phyloP scores from a whole-genome alignment of 2,797 vertebrate genomes.

The Spondyliosoma cantharus region DNA sequence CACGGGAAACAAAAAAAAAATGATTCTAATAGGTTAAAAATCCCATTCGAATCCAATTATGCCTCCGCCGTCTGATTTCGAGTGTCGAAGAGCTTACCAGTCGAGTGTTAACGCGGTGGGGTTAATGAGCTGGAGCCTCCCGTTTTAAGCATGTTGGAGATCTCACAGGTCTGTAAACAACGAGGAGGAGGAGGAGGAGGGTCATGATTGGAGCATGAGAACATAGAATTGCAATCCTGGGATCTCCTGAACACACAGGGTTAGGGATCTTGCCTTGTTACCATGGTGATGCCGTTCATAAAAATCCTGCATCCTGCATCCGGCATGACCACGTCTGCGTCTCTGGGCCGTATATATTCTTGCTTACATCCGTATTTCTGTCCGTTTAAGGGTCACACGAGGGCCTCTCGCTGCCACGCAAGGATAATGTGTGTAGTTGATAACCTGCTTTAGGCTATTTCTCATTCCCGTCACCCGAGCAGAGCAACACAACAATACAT shows the following conservation, averaged over 20 bases:
- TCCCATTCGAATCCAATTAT: slow-evolving; percentile 79
- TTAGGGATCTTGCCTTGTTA: slow-evolving; percentile 53
- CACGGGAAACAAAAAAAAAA: slow-evolving; percentile 43
- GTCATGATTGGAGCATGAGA: slow-evolving; percentile 27
- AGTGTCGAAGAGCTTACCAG: slow-evolving; percentile 55
- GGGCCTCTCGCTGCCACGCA: slow-evolving; percentile 24
- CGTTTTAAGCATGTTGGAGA: slow-evolving; percentile 60
- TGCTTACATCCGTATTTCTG: slow-evolving; percentile 6
- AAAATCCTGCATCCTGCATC: slow-evolving; percentile 42
- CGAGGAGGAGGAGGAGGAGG: too few relatives aligned
- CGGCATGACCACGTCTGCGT: slow-evolving; percentile 23
- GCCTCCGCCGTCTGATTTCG: slow-evolving; percentile 61
- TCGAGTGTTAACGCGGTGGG: slow-evolving; percentile 58
- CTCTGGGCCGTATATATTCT: neutral
- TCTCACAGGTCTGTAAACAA: slow-evolving; percentile 63
- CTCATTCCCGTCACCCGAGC: slow-evolving; percentile 48
- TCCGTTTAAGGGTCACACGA: slow-evolving; percentile 22
- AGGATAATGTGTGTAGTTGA: slow-evolving; percentile 32
- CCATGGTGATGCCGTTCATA: slow-evolving; percentile 59
- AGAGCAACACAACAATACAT: slow-evolving; percentile 45
- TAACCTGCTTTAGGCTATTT: slow-evolving; percentile 43
- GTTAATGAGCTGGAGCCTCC: slow-evolving; percentile 67
- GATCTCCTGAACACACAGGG: slow-evolving; percentile 53
- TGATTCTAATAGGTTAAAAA: slow-evolving; percentile 74
- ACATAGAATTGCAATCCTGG: slow-evolving; percentile 46